Evolutionary conservation across 2,888 invertebrate species (phyloP).

Genomic region (Antheraea assamensis): DNA sequence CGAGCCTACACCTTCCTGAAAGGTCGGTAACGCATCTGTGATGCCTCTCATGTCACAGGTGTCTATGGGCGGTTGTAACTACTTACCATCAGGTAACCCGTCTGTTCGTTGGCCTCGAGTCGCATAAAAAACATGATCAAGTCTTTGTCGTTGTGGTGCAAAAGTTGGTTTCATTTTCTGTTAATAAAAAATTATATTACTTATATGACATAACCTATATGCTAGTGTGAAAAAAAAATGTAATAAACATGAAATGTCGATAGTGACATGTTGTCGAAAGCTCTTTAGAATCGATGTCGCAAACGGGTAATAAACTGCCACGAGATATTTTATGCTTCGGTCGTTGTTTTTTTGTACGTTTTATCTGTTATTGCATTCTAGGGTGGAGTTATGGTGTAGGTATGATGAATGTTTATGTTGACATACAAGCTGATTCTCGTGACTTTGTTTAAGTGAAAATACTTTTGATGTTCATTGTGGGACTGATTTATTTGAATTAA

Average conservation of each 20-base stretch:
- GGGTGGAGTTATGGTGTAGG: conserved; percentile 50
- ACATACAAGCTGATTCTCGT: conserved; percentile 36
- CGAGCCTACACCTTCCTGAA: too few relatives aligned
- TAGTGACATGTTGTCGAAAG: conserved; percentile 16
- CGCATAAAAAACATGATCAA: too few relatives aligned
- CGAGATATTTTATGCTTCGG: conserved; percentile 59
- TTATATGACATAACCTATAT: background rate
- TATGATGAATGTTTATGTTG: conserved; percentile 58
- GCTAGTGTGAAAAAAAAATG: background rate
- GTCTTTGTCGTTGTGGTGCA: too few relatives aligned
- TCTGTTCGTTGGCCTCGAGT: too few relatives aligned
- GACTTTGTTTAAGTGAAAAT: too few relatives aligned
- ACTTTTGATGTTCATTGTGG: too few relatives aligned
- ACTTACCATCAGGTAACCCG: too few relatives aligned
- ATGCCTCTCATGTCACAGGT: too few relatives aligned
- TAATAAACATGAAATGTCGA: conserved; percentile 7
- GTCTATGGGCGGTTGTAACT: too few relatives aligned
- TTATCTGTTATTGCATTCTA: conserved; percentile 72
- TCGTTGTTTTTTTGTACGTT: conserved; percentile 54
- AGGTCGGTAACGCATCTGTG: too few relatives aligned
- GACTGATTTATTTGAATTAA: too few relatives aligned
- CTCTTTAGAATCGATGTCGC: conserved; percentile 11
- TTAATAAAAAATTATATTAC: background rate
- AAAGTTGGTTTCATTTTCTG: too few relatives aligned
- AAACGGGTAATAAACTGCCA: conserved; percentile 51